phyloP scores from a whole-genome alignment of 2,888 invertebrate species.

The Galerucella pusilla region DNA sequence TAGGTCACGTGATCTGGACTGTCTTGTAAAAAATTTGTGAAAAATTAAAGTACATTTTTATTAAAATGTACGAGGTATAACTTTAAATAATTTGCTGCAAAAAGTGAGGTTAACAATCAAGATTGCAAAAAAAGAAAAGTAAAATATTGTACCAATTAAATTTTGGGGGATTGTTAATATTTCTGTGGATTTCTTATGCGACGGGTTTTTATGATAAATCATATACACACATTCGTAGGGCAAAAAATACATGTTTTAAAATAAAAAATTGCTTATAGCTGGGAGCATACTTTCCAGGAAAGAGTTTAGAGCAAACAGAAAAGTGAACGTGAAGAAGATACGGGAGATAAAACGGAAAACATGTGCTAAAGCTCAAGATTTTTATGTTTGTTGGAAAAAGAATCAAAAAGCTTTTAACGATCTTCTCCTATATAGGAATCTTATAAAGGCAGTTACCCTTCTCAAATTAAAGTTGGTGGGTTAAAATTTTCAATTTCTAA shows the following conservation, averaged over 20 bases:
- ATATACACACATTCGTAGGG: not conserved
- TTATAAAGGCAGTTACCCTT: no score
- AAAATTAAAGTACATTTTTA: no score
- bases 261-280: not conserved
- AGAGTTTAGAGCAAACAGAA: not conserved
- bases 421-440: no score
- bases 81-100: not conserved
- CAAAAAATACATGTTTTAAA: not conserved
- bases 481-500: no score
- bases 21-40: no score
- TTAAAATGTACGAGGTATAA: not conserved
- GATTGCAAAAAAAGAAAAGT: not conserved
- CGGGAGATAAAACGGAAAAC: no score
- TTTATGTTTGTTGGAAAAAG: no score
- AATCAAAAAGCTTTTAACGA: no score
- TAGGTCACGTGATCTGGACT: no score
- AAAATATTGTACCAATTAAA: not conserved
- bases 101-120: not conserved
- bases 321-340: no score
- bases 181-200: not conserved
- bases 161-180: not conserved
- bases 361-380: no score
- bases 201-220: not conserved
- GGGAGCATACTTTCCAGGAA: not conserved
- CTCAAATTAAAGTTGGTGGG: no score